These are phyloP conservation scores for Sminthurides aquaticus DNA, from an alignment of 2,888 invertebrate genomes.

Conservation along the genomic window DNA sequence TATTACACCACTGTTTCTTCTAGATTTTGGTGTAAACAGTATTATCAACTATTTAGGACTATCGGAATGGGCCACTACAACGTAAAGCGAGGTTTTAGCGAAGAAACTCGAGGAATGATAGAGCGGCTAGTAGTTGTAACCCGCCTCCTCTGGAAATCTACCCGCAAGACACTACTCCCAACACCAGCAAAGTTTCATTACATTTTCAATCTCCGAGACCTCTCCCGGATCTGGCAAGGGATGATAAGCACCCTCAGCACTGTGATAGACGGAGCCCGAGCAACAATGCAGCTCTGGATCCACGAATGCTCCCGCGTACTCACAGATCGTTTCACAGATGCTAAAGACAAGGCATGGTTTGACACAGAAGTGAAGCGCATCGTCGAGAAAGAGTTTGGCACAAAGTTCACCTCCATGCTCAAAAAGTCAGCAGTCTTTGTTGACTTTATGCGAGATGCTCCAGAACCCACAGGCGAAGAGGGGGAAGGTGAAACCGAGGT, in stretches of 20 bases:
- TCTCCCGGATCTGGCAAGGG: slow-evolving; percentile 94
- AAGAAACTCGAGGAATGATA: slow-evolving; percentile 71
- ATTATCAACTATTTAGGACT: slow-evolving; percentile 59
- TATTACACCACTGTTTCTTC: no score
- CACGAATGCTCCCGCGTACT: slow-evolving; percentile 74
- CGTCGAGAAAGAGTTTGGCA: slow-evolving; percentile 64
- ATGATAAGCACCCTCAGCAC: slow-evolving; percentile 88
- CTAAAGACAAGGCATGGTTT: slow-evolving; percentile 64
- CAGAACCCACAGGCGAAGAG: slow-evolving; percentile 95
- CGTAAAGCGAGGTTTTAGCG: slow-evolving; percentile 73
- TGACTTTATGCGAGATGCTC: slow-evolving; percentile 88
- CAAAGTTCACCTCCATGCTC: slow-evolving; percentile 66
- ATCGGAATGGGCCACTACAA: slow-evolving; percentile 92
- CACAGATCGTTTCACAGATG: slow-evolving; percentile 52
- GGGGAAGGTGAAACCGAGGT: slow-evolving; percentile 95
- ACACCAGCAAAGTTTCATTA: slow-evolving; percentile 65
- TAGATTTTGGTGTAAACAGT: no score
- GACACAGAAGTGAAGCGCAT: slow-evolving; percentile 63
- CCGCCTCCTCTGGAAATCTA: slow-evolving; percentile 77
- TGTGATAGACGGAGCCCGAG: slow-evolving; percentile 74
- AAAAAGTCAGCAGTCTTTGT: slow-evolving; percentile 76
- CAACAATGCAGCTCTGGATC: slow-evolving; percentile 84
- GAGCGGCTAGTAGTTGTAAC: slow-evolving; percentile 81
- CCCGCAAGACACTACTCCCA: slow-evolving; percentile 51
- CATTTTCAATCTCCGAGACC: slow-evolving; percentile 85